Evolutionary conservation across 92 coral and sea anemone genomes (phyloP).

Genomic region (Blastomussa wellsi): DNA sequence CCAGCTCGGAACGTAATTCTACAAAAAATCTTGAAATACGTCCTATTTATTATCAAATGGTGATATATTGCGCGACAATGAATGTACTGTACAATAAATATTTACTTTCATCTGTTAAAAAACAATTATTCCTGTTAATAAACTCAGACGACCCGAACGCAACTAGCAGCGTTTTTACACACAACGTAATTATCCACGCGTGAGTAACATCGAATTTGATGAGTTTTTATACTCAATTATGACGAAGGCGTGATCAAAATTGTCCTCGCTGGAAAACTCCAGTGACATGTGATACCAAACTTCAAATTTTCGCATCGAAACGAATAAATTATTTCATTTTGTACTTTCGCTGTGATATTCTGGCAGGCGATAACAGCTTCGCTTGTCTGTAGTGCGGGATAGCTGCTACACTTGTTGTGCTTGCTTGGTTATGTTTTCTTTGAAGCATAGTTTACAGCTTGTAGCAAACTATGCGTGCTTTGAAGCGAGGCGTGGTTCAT

Average conservation of each 20-base stretch:
- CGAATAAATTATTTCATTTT: background rate
- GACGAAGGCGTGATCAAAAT: background rate
- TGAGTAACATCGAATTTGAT: background rate
- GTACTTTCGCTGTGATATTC: background rate
- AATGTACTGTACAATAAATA: slow-evolving; percentile 43
- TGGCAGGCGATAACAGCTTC: background rate
- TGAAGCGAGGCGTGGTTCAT: background rate
- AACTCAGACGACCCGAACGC: background rate
- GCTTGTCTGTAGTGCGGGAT: background rate
- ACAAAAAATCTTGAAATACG: background rate
- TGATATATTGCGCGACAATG: slow-evolving; percentile 15
- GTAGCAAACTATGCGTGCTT: background rate
- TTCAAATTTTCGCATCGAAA: background rate
- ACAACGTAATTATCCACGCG: background rate
- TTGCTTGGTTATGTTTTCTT: background rate
- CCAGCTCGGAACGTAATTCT: no score
- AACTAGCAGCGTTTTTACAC: slow-evolving; percentile 1
- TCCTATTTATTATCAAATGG: background rate
- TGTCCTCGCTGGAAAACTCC: background rate
- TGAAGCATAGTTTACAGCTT: background rate
- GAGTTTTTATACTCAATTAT: background rate
- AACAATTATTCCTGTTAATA: background rate
- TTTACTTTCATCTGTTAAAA: background rate
- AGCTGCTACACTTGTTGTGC: background rate
- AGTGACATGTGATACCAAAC: background rate